A percentile compares a stretch with the other conserved stretches of the same genome.
Evolutionary conservation across 2,888 invertebrate genomes (phyloP).

Genomic region (Trichogramma dendrolimi): DNA sequence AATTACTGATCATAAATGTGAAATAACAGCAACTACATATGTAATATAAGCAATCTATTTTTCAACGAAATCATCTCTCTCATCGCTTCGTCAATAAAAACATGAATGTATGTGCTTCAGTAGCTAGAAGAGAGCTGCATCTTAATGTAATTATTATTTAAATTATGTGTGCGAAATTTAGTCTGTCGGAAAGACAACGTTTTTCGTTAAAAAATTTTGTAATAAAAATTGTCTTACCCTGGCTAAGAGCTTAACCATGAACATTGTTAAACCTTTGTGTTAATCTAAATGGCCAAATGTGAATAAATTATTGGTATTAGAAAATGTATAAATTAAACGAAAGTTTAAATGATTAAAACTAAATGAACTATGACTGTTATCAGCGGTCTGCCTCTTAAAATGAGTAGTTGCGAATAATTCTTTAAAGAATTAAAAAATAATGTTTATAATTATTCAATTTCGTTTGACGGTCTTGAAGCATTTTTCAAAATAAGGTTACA

Average conservation of each 20-base stretch:
- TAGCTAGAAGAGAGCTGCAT: too few relatives aligned
- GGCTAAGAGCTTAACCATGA: conserved; percentile 8
- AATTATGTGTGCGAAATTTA: too few relatives aligned
- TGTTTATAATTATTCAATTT: neutral
- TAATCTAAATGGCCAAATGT: conserved; percentile 40
- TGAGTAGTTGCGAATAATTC: conserved; percentile 13
- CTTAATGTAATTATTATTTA: too few relatives aligned
- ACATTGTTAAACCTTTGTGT: conserved; percentile 22
- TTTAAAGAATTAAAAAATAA: conserved; percentile 20
- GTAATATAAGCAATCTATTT: conserved; percentile 4
- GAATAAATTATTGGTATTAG: conserved; percentile 13
- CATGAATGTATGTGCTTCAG: too few relatives aligned
- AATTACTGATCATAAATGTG: too few relatives aligned
- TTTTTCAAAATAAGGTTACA: too few relatives aligned
- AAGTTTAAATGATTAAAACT: conserved; percentile 4
- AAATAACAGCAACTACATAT: too few relatives aligned
- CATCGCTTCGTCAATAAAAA: too few relatives aligned
- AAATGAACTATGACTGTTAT: conserved; percentile 11
- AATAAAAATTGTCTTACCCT: conserved; percentile 18
- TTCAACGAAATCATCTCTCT: conserved; percentile 1
- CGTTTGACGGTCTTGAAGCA: too few relatives aligned
- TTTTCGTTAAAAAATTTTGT: neutral
- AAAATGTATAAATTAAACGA: conserved; percentile 27
- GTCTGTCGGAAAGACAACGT: too few relatives aligned
- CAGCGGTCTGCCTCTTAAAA: conserved; percentile 17